These are phyloP conservation scores for Trissoscelio sp. DNA, from an alignment of 2,888 invertebrate genomes.

Conservation along the genomic window DNA sequence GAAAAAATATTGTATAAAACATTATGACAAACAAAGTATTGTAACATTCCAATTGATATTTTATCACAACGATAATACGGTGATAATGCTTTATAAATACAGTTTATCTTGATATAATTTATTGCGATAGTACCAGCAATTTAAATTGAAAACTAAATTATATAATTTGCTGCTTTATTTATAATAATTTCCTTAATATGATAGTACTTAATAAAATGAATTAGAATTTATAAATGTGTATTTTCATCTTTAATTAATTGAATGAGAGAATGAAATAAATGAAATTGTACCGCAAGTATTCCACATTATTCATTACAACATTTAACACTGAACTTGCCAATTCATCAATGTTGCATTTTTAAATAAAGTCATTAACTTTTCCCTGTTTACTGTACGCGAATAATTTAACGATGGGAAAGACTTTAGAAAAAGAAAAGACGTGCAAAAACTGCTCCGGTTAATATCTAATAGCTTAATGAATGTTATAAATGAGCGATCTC, in stretches of 20 bases:
- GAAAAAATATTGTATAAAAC: neutral
- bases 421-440: constrained; percentile 8
- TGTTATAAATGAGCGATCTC: constrained; percentile 36
- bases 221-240: neutral
- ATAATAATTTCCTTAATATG: neutral
- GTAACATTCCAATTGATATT: constrained; percentile 34
- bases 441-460: constrained; percentile 41
- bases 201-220: no score
- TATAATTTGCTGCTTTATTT: neutral
- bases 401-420: neutral
- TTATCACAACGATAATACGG: constrained; percentile 24
- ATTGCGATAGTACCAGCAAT: constrained; percentile 16
- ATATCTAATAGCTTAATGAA: constrained; percentile 45
- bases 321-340: constrained; percentile 6
- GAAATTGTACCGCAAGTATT: neutral
- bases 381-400: neutral
- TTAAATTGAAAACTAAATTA: constrained; percentile 7
- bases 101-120: constrained; percentile 22
- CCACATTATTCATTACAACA: neutral
- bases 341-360: constrained; percentile 1
- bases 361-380: constrained; percentile 38
- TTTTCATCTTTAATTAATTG: neutral
- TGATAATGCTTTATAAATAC: constrained; percentile 40
- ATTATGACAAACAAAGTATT: neutral
- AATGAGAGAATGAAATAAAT: neutral